Evolutionary conservation across 2,797 vertebrate genomes (phyloP).

Genomic region (Phataginus tetradactyla): DNA sequence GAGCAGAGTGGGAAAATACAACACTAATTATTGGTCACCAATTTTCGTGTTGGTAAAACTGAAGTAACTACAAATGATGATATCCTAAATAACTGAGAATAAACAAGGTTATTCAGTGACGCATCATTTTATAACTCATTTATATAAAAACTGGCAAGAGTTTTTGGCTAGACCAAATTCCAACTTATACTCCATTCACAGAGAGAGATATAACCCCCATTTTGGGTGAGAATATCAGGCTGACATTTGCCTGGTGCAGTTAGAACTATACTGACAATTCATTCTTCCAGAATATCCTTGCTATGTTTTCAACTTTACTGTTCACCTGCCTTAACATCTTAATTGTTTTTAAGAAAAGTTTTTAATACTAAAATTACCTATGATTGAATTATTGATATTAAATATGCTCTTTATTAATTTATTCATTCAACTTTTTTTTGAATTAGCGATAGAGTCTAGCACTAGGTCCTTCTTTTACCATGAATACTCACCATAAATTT

Average conservation of each 20-base stretch:
- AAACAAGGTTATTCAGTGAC: background rate
- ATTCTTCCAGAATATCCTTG: background rate
- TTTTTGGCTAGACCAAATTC: background rate
- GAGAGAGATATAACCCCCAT: background rate
- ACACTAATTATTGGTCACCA: background rate
- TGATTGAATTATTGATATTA: background rate
- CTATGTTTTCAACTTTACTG: background rate
- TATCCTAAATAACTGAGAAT: background rate
- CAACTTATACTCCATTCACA: background rate
- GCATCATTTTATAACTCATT: background rate
- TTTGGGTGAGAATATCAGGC: background rate
- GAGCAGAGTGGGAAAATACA: background rate
- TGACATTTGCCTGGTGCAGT: background rate
- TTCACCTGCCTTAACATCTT: background rate
- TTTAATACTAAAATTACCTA: background rate
- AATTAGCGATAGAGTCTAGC: background rate
- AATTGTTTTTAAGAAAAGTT: background rate
- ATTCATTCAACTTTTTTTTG: background rate
- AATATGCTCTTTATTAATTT: background rate
- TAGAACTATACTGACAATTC: background rate
- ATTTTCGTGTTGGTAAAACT: background rate
- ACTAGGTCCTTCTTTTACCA: background rate
- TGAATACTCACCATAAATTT: background rate
- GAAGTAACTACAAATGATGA: background rate
- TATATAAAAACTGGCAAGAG: background rate